A percentile compares a stretch with the other conserved stretches of the same genome.
Conservation (phyloP, 2,888 invertebrate species). For the Cataglyphis livida region DNA sequence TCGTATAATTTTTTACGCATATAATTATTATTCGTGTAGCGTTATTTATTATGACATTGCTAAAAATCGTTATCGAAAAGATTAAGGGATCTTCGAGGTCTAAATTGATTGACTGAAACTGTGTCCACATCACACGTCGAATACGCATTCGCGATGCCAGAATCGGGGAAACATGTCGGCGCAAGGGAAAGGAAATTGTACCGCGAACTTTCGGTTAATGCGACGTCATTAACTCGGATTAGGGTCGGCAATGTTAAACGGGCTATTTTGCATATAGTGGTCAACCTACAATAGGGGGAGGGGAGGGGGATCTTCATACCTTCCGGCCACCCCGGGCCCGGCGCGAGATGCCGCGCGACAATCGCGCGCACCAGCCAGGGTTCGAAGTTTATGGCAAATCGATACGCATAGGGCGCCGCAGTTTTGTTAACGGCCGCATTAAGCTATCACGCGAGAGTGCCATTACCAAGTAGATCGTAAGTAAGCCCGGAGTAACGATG, state of each 20-base stretch:
- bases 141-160: neutral
- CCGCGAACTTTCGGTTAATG: conserved; percentile 52
- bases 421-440: conserved; percentile 82
- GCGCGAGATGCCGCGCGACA: conserved; percentile 57
- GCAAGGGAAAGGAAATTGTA: conserved; percentile 22
- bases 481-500: conserved; percentile 68
- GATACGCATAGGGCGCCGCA: conserved; percentile 72
- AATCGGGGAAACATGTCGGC: conserved; percentile 3
- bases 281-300: neutral
- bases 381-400: conserved; percentile 80
- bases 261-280: conserved; percentile 53
- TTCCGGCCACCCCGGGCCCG: conserved; percentile 61
- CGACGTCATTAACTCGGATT: conserved; percentile 34
- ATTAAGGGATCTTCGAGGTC: neutral
- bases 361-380: conserved; percentile 65
- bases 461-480: conserved; percentile 79
- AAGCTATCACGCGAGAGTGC: conserved; percentile 82
- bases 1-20: neutral
- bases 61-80: neutral
- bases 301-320: neutral
- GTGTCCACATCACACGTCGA: neutral
- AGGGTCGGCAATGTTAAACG: conserved; percentile 18
- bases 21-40: neutral
- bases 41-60: neutral
- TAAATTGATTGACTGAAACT: conserved; percentile 17